These are phyloP conservation scores for Plectropomus leopardus DNA, from an alignment of 2,113 vertebrate species.

Conservation along the genomic window DNA sequence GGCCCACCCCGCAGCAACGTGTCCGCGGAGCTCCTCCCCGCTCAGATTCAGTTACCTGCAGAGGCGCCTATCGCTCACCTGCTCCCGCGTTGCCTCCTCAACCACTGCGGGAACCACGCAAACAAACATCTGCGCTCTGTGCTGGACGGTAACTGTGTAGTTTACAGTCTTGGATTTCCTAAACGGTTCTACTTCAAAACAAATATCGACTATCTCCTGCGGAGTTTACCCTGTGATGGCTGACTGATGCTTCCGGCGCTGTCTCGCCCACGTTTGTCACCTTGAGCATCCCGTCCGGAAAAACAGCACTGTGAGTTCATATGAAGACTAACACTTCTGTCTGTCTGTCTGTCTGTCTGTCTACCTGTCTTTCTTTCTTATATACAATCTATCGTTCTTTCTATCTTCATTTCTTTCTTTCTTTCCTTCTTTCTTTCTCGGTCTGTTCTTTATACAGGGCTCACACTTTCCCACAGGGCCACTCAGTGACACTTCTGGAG, in stretches of 20 bases:
- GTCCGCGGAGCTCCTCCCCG: slow-evolving; percentile 62
- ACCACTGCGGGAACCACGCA: slow-evolving; percentile 11
- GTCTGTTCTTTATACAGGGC: too few species aligned
- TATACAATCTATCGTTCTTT: too few species aligned
- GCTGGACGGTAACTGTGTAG: background rate
- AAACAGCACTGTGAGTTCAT: slow-evolving; percentile 54
- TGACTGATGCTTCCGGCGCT: slow-evolving; percentile 55
- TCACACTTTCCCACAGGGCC: too few species aligned
- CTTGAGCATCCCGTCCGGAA: slow-evolving; percentile 49
- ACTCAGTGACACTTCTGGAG: background rate
- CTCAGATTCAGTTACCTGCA: slow-evolving; percentile 76
- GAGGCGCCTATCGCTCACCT: slow-evolving; percentile 67
- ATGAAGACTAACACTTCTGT: background rate
- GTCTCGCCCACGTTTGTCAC: slow-evolving; percentile 36
- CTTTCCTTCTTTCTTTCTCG: too few species aligned
- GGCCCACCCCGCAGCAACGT: background rate
- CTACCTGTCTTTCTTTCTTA: background rate
- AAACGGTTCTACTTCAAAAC: background rate
- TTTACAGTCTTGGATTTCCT: background rate
- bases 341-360: background rate
- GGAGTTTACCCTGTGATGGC: slow-evolving; percentile 52
- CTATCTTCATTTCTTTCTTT: too few species aligned
- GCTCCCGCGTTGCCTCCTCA: slow-evolving; percentile 34
- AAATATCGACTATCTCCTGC: background rate
- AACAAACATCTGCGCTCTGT: background rate